Conservation (phyloP, 2,113 vertebrate species). For the Cochlearius cochlearius region DNA sequence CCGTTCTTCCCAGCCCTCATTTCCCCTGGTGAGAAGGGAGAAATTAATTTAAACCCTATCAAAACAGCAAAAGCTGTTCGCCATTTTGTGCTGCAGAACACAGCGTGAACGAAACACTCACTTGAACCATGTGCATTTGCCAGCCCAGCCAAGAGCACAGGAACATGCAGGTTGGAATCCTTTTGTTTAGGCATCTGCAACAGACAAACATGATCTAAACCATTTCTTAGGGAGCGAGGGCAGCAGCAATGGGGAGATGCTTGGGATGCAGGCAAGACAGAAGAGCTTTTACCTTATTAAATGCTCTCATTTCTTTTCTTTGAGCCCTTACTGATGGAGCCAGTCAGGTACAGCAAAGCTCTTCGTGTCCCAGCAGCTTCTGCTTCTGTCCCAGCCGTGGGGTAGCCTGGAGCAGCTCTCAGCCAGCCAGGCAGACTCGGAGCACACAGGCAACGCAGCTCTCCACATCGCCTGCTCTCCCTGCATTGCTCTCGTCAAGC, state of each 20-base stretch:
- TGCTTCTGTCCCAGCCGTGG: neutral
- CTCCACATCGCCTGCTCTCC: neutral
- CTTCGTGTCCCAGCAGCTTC: neutral
- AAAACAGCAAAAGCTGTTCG: neutral
- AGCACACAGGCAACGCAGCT: fast-evolving
- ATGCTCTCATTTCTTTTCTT: neutral
- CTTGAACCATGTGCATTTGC: neutral
- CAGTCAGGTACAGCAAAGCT: neutral
- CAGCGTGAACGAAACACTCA: neutral
- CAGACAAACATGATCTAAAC: neutral
- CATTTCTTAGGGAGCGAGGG: neutral
- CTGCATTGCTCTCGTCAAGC: neutral
- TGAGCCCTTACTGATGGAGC: neutral
- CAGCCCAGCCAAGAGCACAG: neutral
- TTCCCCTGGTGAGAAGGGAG: neutral
- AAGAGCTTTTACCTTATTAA: neutral
- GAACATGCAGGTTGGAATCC: constrained; percentile 1
- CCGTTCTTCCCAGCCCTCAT: constrained; percentile 17
- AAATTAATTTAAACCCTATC: constrained; percentile 18
- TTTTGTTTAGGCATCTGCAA: constrained; percentile 5
- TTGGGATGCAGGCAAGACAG: neutral
- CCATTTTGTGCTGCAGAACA: neutral
- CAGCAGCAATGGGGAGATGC: neutral
- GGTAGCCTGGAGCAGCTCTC: neutral
- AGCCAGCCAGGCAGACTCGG: neutral